phyloP scores from a whole-genome alignment of 2,888 invertebrate species.

The Biston stratarius region DNA sequence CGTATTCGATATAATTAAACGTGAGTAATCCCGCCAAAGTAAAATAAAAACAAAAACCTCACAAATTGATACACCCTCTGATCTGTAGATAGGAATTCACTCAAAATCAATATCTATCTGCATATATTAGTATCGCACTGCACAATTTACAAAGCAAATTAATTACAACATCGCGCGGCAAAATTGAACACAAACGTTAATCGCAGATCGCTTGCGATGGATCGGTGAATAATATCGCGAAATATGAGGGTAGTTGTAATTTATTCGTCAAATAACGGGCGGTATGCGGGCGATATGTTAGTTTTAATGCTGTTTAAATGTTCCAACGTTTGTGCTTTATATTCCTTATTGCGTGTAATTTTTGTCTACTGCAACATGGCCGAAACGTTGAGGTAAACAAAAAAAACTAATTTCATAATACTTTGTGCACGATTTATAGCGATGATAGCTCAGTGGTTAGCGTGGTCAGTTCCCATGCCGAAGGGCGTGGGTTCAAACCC shows the following conservation, averaged over 20 bases:
- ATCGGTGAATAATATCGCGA: conserved; percentile 37
- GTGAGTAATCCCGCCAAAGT: no score
- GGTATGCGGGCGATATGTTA: conserved; percentile 5
- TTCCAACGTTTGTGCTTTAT: conserved; percentile 12
- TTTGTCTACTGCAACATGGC: not conserved
- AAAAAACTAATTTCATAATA: no score
- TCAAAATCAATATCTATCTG: not conserved
- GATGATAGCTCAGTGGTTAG: no score
- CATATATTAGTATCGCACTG: not conserved
- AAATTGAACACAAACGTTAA: conserved; percentile 32
- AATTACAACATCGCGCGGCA: conserved; percentile 26
- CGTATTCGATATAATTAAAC: no score
- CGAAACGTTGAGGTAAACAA: no score
- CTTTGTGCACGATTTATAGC: no score
- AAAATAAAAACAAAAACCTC: no score
- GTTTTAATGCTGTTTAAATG: conserved; percentile 26
- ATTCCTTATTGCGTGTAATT: conserved; percentile 8
- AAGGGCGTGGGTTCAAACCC: no score
- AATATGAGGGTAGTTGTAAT: conserved; percentile 43
- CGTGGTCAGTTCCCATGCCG: no score
- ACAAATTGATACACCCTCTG: no score
- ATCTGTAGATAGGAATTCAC: no score
- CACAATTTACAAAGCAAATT: conserved; percentile 21
- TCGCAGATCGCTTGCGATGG: conserved; percentile 39
- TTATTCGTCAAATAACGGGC: conserved; percentile 18